Base-by-base conservation (phyloP, 2,797 vertebrate genomes). In the Petrocephalus schoutedeni region DNA sequence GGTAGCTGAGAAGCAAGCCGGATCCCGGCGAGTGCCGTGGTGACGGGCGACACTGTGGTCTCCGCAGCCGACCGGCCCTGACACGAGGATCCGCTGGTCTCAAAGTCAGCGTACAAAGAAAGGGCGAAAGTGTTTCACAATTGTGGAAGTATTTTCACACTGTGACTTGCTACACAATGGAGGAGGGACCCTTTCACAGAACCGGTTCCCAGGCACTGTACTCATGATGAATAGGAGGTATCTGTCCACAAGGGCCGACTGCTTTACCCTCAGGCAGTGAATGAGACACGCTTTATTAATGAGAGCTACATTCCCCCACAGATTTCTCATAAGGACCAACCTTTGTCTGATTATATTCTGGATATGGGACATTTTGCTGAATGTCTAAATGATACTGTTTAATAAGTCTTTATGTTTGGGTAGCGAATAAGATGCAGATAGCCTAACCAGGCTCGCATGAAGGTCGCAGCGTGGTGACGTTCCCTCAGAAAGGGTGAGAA, bases 161-260 rank as follows among this genome's bases (percentile, higher is more conserved):
- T 23, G 45, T 23, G 45, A 84, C n/a, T 54, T 6, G 21, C 3
- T 9, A 21, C n/a, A 84, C n/a, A 53, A 84, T 53, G 82, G 82
- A 56, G 82, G 49, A 53, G 77, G 77, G 19, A 10, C 41, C 49
- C 49, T 53, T 23, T 82, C 77, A 53, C 45, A 53, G 77, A 53
- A 53, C 82, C 23, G 4, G 21, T 28, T 84, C 82, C 51, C 82
- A 84, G 28, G 45, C 51, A 84, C 49, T 12, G n/a, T 28, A 84
- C 51, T 16, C 51, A 54, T 5, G 51, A 12, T 84, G 82, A 84
- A 84, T 84, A 16, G 12, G 45, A 84, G 45, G n/a, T 28, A 54
- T 80, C 51, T 84, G 45, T 84, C 82, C 82, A 84, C 49, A 14
- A 84, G 82, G 82, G 49, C 82, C 21, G n/a, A 9, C 49, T 83